A percentile compares a stretch with the other conserved stretches of the same genome.
Conservation (phyloP, 2,113 vertebrate genomes). For the Laterallus jamaicensis region DNA sequence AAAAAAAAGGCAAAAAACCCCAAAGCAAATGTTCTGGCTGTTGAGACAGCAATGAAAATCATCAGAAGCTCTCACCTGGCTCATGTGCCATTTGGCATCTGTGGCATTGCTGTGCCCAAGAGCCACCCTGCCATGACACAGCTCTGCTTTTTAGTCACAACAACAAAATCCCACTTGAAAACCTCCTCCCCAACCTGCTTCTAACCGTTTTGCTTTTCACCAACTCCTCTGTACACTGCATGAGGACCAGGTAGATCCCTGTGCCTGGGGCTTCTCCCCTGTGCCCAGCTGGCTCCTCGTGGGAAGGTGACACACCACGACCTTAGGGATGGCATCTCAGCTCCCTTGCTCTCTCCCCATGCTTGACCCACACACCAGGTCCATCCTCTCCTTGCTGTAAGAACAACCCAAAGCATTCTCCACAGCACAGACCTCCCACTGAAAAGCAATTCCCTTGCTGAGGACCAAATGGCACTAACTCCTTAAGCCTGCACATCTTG, state of each 20-base stretch:
- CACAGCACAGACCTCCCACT: neutral
- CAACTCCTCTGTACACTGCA: neutral
- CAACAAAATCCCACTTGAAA: neutral
- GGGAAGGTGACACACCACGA: neutral
- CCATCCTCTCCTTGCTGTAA: neutral
- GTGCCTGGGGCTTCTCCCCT: neutral
- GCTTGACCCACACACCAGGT: neutral
- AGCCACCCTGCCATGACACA: fast-evolving
- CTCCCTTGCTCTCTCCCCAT: fast-evolving
- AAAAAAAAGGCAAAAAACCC: fast-evolving
- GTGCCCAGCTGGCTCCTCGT: neutral
- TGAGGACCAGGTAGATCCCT: fast-evolving
- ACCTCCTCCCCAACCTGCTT: neutral
- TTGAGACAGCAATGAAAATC: neutral
- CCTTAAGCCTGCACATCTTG: neutral
- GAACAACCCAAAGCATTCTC: neutral
- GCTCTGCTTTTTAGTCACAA: neutral
- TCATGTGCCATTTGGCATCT: neutral
- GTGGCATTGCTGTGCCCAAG: fast-evolving
- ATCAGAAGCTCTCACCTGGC: neutral
- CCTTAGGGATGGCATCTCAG: neutral
- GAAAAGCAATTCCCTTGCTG: neutral
- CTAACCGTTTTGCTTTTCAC: neutral
- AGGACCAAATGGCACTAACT: neutral
- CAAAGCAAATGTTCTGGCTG: neutral